These are phyloP conservation scores for Dicentrarchus labrax DNA, from an alignment of 2,113 vertebrate species.

Conservation along the genomic window DNA sequence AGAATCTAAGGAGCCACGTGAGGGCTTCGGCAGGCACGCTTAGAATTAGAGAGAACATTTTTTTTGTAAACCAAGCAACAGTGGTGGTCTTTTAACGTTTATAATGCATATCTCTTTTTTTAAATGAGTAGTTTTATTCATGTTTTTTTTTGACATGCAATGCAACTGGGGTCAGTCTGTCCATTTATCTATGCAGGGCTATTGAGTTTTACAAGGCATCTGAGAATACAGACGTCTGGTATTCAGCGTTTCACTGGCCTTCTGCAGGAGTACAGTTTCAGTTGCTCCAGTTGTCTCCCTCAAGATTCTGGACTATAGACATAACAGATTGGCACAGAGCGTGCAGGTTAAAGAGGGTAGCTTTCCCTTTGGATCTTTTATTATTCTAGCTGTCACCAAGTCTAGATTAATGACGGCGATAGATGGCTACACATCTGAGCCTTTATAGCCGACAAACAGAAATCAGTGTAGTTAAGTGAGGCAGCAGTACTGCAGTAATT, in stretches of 20 bases:
- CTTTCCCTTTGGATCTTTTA: constrained; percentile 41
- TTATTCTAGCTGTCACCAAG: constrained; percentile 34
- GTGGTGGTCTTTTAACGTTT: constrained; percentile 8
- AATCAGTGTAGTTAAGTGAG: constrained; percentile 20
- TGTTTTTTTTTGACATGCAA: constrained; percentile 32
- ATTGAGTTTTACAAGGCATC: constrained; percentile 61
- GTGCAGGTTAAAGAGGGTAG: constrained; percentile 36
- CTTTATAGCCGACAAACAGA: constrained; percentile 35
- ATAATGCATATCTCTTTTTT: constrained; percentile 1
- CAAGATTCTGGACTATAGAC: constrained; percentile 42
- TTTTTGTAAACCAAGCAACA: not conserved
- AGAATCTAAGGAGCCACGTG: not conserved
- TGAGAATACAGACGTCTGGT: constrained; percentile 71
- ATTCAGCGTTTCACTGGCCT: constrained; percentile 64
- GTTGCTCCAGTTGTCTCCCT: constrained; percentile 49
- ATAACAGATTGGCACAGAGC: constrained; percentile 46
- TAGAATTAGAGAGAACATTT: constrained; percentile 1
- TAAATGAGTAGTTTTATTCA: constrained; percentile 16
- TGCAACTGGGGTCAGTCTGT: constrained; percentile 41
- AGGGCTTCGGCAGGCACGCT: not conserved
- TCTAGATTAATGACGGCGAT: constrained; percentile 46
- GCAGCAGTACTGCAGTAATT: constrained; percentile 35
- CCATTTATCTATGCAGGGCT: constrained; percentile 38
- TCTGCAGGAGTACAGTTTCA: constrained; percentile 55
- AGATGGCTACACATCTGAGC: constrained; percentile 47